Conservation (phyloP, 2,888 invertebrate species). For the Megamerina dolium region DNA sequence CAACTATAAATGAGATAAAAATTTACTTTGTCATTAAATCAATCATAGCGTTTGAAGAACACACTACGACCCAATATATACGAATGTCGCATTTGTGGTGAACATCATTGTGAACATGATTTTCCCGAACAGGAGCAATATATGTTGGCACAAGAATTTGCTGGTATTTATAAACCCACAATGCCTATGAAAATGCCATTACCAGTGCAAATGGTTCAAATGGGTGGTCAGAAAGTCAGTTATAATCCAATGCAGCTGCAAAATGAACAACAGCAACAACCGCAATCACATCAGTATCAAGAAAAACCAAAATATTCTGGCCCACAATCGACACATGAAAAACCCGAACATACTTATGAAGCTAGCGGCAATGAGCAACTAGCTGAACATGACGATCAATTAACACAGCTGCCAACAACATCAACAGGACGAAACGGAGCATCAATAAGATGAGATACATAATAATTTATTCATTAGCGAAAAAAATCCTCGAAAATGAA, state of each 20-base stretch:
- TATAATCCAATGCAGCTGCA: conserved; percentile 35
- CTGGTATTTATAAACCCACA: conserved; percentile 33
- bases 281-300: too few relatives aligned
- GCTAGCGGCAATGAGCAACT: too few relatives aligned
- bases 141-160: conserved; percentile 46
- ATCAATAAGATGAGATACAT: too few relatives aligned
- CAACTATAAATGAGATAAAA: background rate
- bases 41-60: conserved; percentile 63
- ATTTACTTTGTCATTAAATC: background rate
- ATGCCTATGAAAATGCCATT: conserved; percentile 11
- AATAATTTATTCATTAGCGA: too few relatives aligned
- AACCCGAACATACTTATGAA: too few relatives aligned
- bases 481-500: too few relatives aligned
- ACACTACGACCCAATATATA: conserved; percentile 70
- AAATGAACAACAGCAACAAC: conserved; percentile 15
- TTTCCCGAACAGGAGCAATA: conserved; percentile 52
- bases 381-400: too few relatives aligned
- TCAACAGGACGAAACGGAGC: conserved; percentile 17
- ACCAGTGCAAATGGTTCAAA: conserved; percentile 10
- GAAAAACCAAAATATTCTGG: conserved; percentile 22
- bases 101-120: conserved; percentile 69
- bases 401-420: too few relatives aligned
- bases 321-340: too few relatives aligned
- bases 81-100: conserved; percentile 68
- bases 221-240: conserved; percentile 22